Percentiles rank a stretch among this genome's conserved stretches.
Evolutionary conservation across 2,797 vertebrate species (phyloP).

Genomic region (Anguilla obscura): DNA sequence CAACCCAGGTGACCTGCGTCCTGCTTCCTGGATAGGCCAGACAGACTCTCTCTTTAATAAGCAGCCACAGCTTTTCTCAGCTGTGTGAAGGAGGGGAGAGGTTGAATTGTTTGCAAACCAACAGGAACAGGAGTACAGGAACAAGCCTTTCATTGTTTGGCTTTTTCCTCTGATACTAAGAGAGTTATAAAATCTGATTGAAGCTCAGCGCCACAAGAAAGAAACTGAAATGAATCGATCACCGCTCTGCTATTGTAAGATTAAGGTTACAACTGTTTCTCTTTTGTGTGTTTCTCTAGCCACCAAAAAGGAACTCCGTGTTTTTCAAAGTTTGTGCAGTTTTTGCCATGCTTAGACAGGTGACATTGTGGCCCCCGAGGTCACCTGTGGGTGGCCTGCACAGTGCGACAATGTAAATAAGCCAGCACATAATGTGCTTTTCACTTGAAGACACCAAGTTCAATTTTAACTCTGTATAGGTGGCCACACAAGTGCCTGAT

Average conservation of each 20-base stretch:
- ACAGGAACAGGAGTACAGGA: neutral
- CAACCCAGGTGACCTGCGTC: neutral
- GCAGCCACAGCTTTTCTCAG: neutral
- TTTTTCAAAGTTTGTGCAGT: neutral
- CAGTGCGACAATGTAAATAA: neutral
- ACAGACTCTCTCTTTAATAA: neutral
- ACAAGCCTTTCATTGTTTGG: neutral
- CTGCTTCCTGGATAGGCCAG: neutral
- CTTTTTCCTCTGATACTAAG: neutral
- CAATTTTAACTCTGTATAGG: neutral
- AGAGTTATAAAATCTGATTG: constrained; percentile 1
- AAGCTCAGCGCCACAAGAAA: neutral
- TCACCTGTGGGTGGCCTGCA: neutral
- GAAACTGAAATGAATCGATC: constrained; percentile 15
- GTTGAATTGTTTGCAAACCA: neutral
- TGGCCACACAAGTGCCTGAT: neutral
- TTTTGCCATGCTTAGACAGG: neutral
- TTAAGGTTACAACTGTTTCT: neutral
- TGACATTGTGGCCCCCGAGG: neutral
- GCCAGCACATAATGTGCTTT: neutral
- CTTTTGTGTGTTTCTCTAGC: neutral
- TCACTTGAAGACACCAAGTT: constrained; percentile 1
- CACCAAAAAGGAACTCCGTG: neutral
- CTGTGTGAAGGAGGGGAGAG: neutral
- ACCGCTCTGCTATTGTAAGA: neutral